Evolutionary conservation across 2,888 invertebrate species (phyloP), one percentile per base, ranked within the genome.

Genomic region (Apamea sordens): DNA sequence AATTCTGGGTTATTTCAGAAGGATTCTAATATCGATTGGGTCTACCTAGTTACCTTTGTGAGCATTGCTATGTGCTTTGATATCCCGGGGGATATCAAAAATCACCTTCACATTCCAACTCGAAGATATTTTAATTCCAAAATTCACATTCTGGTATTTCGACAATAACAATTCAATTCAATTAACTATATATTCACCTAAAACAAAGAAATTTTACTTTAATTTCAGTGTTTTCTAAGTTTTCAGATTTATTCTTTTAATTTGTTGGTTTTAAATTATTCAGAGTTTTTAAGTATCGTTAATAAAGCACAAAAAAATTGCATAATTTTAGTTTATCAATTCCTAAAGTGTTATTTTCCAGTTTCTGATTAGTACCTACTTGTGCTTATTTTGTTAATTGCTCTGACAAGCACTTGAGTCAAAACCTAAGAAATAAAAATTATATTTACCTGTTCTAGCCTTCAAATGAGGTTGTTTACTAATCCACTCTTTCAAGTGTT

Each of bases 401-500:
- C 32, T 56, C 18, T 56, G n/a, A 6, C 11, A 18, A 10, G 24
- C 13, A 32, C 24, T 24, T 69, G 8, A 6, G 8, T 53, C 10
- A 24, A 70, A 70, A 50, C 15, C 10, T 32, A 36, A 71, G 11
- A 21, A 24, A 13, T 41, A 36, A n/a, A 41, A 13, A 71, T 41
- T 21, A 36, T 36, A 71, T 77, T 63, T 89, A 95, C 95, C 93
- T 87, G 90, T 83, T 81, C 95, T 87, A 96, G 94, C 28, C 94
- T 95, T 80, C 64, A 97, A 91, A 90, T 97, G 97, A 1, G 97
- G 96, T 86, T 97, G 97, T 86, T 97, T 97, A 8, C 91, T 90
- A 53, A 97, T 90, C 97, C 97, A 97, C 61, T 97, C 95, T 87
- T 95, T 96, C 63, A 97, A 93, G 76, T 96, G 92, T 76, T 95